A percentile compares a stretch with the other conserved stretches of the same genome.
phyloP scores from a whole-genome alignment of 2,888 invertebrate species.

The Amphipoea lucens region DNA sequence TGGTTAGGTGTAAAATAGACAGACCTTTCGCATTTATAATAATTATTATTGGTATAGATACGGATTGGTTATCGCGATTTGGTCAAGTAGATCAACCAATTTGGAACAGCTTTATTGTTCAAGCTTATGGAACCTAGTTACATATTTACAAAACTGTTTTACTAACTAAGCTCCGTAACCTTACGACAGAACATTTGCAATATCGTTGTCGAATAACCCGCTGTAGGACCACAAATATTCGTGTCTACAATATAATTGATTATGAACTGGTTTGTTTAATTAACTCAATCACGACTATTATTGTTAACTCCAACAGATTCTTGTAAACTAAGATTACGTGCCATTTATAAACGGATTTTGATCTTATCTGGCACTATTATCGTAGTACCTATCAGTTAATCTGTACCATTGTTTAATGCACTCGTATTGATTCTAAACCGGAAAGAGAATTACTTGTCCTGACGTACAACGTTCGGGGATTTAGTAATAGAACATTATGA shows the following conservation, averaged over 20 bases:
- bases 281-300: slow-evolving; percentile 22
- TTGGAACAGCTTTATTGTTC: neutral
- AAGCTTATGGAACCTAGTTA: too few relatives aligned
- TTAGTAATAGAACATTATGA: too few relatives aligned
- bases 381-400: neutral
- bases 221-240: slow-evolving; percentile 22
- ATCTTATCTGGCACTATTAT: slow-evolving; percentile 32
- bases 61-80: too few relatives aligned
- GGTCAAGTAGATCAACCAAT: too few relatives aligned
- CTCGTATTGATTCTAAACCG: neutral
- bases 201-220: neutral
- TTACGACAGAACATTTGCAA: slow-evolving; percentile 6
- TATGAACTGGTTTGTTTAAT: slow-evolving; percentile 20
- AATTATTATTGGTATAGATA: too few relatives aligned
- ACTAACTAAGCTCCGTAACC: neutral
- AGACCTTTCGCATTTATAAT: too few relatives aligned
- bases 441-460: neutral
- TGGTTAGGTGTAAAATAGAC: too few relatives aligned
- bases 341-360: slow-evolving; percentile 51
- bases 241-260: slow-evolving; percentile 35
- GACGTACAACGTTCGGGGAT: neutral
- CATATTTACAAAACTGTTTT: neutral
- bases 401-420: neutral
- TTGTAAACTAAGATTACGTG: slow-evolving; percentile 5
- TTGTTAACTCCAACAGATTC: slow-evolving; percentile 12